Percentiles rank a stretch among this genome's conserved stretches.
Evolutionary conservation across 1,140 invertebrate species (phyloP).

Genomic region (Euglossa dilemma): DNA sequence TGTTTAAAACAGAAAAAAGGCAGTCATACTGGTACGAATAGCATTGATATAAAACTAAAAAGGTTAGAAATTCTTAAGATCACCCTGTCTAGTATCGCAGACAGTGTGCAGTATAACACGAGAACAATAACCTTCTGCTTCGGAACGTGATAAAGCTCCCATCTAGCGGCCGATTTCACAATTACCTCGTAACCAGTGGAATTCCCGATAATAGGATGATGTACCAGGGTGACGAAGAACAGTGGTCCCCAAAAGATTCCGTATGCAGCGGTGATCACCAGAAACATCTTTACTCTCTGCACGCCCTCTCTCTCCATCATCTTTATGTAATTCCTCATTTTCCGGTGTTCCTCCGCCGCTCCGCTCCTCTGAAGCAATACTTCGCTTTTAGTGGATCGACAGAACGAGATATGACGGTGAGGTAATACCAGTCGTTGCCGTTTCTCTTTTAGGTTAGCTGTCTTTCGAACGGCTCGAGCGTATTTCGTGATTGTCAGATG

Average conservation of each 20-base stretch:
- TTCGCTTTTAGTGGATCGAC: constrained; percentile 16
- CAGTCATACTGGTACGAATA: too few relatives aligned
- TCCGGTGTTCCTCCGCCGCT: constrained; percentile 88
- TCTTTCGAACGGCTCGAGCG: background rate
- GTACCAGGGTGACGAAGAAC: constrained; percentile 91
- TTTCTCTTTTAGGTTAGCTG: background rate
- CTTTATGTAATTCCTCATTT: constrained; percentile 90
- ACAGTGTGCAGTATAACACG: too few relatives aligned
- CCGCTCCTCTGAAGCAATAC: constrained; percentile 74
- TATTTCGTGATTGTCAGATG: background rate
- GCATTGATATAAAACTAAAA: too few relatives aligned
- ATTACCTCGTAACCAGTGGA: constrained; percentile 87
- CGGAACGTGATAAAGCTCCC: too few relatives aligned
- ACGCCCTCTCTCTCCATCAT: constrained; percentile 90
- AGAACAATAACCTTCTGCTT: too few relatives aligned
- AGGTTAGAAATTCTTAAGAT: too few relatives aligned
- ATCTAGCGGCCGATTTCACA: background rate
- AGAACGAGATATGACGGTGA: background rate
- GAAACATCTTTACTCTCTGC: constrained; percentile 91
- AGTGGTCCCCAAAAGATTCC: constrained; percentile 94
- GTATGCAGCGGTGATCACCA: constrained; percentile 92
- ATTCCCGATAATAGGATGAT: constrained; percentile 88
- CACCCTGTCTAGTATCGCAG: too few relatives aligned
- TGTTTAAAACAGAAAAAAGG: too few relatives aligned
- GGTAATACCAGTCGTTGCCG: background rate